Evolutionary conservation across 1,140 invertebrate species (phyloP), one percentile per base, ranked within the genome.

Genomic region (Lanistes nyassanus): DNA sequence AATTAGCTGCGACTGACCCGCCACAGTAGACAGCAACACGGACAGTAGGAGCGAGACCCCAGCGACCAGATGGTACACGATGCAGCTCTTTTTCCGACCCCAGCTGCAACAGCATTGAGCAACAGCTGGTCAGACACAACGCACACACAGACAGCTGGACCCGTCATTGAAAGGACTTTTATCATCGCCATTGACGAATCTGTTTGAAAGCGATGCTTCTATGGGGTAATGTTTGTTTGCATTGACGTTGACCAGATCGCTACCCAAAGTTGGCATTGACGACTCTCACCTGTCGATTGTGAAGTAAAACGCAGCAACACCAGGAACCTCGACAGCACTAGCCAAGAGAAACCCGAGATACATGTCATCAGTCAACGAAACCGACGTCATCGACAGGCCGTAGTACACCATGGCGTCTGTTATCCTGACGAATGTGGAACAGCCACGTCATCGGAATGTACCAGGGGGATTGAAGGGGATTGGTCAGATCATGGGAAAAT

Each of bases 261-360:
- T 9, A 60, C n/a, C 13, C 23, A 23, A 0, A 2, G 56, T 60
- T 23, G 23, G 23, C 4, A 60, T 60, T 60, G 56, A 60, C 56
- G 21, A 23, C 23, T 62, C 34, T 34, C 42, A 80, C 79, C 69
- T 76, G 16, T 81, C 73, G 16, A 84, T 42, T 1, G 75, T 37
- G 23, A 76, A 55, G 53, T 37, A 67, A 66, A 76, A 87, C 79
- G 94, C 92, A 0, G 89, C 89, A 82, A 94, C 94, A 2, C 92
- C 93, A 0, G 94, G 94, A 73, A 95, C 89, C 89, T 96, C 95
- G 1, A 95, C 94, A 6, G 92, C 86, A 0, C 94, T 94, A 31
- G 71, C 79, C 1, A 83, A 56, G 62, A 81, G 78, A 68, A 81
- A 80, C 62, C 84, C 84, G 19, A 83, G 23, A 76, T 89, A 89